Percentiles rank a stretch among this genome's conserved stretches.
Conservation (phyloP, 2,113 vertebrate genomes). For the Galbula dea region DNA sequence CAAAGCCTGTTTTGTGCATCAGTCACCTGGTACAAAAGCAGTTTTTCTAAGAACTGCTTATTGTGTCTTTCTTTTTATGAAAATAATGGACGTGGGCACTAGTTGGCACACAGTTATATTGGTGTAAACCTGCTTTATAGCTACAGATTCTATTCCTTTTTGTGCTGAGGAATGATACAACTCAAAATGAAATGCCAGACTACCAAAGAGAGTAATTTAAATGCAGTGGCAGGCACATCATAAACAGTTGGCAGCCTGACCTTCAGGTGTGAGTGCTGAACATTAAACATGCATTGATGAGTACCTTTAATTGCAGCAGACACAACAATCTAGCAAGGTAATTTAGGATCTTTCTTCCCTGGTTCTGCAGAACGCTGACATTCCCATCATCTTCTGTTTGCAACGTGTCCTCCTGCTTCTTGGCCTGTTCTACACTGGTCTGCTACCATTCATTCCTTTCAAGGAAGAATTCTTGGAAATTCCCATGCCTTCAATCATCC, state of each 20-base stretch:
- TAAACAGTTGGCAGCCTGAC: background rate
- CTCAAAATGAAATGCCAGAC: background rate
- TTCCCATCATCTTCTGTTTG: slow-evolving; percentile 91
- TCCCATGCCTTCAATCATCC: slow-evolving; percentile 94
- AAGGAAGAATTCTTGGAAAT: slow-evolving; percentile 96
- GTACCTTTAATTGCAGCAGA: background rate
- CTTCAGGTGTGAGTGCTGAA: background rate
- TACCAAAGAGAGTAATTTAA: background rate
- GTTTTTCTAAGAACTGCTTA: background rate
- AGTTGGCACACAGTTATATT: background rate
- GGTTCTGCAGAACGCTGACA: slow-evolving; percentile 84
- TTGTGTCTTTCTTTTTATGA: background rate
- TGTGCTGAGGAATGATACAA: background rate
- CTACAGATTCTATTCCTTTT: background rate
- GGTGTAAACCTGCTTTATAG: background rate
- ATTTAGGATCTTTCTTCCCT: background rate
- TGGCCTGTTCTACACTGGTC: slow-evolving; percentile 93
- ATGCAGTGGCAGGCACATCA: background rate
- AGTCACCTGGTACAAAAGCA: background rate
- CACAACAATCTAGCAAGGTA: background rate
- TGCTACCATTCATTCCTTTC: slow-evolving; percentile 92
- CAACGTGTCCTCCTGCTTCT: slow-evolving; percentile 90
- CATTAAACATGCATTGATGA: background rate
- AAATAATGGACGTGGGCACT: background rate
- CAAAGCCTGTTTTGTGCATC: background rate